Base-by-base conservation (phyloP, 2,113 vertebrate genomes). In the Aplodontia rufa region DNA sequence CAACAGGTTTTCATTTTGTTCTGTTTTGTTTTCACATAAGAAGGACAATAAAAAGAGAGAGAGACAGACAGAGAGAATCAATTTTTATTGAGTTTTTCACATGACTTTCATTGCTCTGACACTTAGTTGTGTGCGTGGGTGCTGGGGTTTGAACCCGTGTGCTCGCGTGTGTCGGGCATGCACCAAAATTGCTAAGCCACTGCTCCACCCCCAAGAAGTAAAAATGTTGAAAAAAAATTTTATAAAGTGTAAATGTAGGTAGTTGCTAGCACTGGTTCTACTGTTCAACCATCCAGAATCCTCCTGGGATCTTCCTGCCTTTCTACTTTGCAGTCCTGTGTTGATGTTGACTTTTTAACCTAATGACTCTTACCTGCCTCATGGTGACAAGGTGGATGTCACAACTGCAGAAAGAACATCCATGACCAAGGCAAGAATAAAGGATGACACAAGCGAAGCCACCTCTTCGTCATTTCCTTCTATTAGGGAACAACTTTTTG, bases 381-480 rank as follows among this genome's bases (percentile, higher is more conserved):
- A 81, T 81, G 71, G 72, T 91, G 66, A 91, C 83, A 71, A 95
- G 88, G 26, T 74, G 42, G 55, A 74, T 95, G 60, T 88, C 75
- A 84, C 68, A 82, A 81, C 68, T 93, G 62, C 74, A 72, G 74
- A 85, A 22, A 60, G 68, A 83, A 80, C 13, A 81, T 64, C 40
- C 42, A 53, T 17, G 75, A 78, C 26, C 80, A 58, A 82, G 53
- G 42, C 58, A 81, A 85, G 66, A 62, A 84, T 75, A 83, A 72
- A 69, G 37, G 6, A 72, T 83, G 68, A 82, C 53, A 90, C 3
- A 20, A 89, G 26, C 16, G 40, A 84, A 91, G 71, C 71, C 42
- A 88, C 20, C 10, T 81, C 42, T 45, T 7, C 4, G 19, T 71
- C 45, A 66, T 45, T 93, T 51, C 45, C 45, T 76, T 71, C 64